Conservation (phyloP, 2,888 invertebrate species). For the Subacronicta megacephala region DNA sequence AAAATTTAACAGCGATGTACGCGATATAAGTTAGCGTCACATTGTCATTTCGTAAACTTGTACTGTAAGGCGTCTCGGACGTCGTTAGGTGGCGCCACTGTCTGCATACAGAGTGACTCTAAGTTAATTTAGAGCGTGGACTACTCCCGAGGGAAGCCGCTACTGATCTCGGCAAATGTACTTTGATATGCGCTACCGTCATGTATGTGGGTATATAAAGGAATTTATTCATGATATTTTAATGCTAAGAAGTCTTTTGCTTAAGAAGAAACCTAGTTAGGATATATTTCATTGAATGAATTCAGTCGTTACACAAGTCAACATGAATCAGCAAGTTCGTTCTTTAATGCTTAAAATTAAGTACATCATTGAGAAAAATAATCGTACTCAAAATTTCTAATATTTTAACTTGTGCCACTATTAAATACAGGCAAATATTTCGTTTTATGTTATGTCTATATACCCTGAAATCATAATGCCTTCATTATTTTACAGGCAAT, state of each 20-base stretch:
- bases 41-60: conserved; percentile 70
- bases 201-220: conserved; percentile 65
- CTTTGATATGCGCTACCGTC: conserved; percentile 74
- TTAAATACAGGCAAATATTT: too few relatives aligned
- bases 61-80: conserved; percentile 73
- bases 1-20: conserved; percentile 64
- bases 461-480: too few relatives aligned
- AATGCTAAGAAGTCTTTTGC: conserved; percentile 27
- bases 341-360: too few relatives aligned
- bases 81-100: conserved; percentile 79
- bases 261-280: too few relatives aligned
- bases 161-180: conserved; percentile 76
- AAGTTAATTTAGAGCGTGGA: conserved; percentile 85
- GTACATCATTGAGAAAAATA: too few relatives aligned
- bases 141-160: conserved; percentile 70
- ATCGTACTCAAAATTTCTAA: too few relatives aligned
- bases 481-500: too few relatives aligned
- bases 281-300: too few relatives aligned
- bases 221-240: conserved; percentile 67
- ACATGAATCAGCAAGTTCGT: too few relatives aligned
- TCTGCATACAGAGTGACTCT: conserved; percentile 87
- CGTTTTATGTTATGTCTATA: too few relatives aligned
- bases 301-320: too few relatives aligned
- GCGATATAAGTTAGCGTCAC: conserved; percentile 61
- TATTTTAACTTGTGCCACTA: too few relatives aligned